Percentiles rank a stretch among this genome's conserved stretches.
These are phyloP conservation scores for Neoitamus cyanurus DNA, from an alignment of 2,888 invertebrate genomes.

Conservation along the genomic window DNA sequence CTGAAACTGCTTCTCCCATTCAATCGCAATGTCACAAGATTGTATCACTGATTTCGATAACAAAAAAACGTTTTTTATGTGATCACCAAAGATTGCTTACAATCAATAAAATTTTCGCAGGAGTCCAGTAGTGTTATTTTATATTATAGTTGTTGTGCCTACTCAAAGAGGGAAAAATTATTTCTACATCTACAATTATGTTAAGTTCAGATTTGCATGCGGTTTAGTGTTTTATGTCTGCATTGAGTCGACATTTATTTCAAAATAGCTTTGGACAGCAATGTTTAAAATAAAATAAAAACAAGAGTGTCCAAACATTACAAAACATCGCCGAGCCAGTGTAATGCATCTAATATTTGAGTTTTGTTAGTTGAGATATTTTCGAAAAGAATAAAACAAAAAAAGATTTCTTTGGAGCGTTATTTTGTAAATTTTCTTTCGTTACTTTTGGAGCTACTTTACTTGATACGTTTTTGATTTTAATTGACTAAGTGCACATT, in stretches of 20 bases:
- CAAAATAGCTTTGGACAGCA: background rate
- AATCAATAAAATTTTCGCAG: no score
- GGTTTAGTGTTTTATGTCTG: background rate
- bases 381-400: background rate
- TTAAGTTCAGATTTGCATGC: background rate
- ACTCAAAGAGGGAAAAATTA: no score
- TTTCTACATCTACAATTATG: background rate
- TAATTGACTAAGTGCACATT: slow-evolving; percentile 20
- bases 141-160: no score
- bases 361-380: background rate
- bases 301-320: background rate
- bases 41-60: no score
- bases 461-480: background rate
- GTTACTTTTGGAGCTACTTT: background rate
- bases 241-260: background rate
- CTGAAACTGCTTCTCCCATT: no score
- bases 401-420: background rate
- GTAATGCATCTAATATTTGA: background rate
- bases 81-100: no score
- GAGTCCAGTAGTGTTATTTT: no score
- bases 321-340: slow-evolving; percentile 26
- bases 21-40: no score
- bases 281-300: background rate
- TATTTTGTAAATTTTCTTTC: background rate
- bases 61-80: no score